Evolutionary conservation across 2,888 invertebrate genomes (phyloP), one percentile per base, ranked within the genome.

Genomic region (Onthophagus sagittarius): DNA sequence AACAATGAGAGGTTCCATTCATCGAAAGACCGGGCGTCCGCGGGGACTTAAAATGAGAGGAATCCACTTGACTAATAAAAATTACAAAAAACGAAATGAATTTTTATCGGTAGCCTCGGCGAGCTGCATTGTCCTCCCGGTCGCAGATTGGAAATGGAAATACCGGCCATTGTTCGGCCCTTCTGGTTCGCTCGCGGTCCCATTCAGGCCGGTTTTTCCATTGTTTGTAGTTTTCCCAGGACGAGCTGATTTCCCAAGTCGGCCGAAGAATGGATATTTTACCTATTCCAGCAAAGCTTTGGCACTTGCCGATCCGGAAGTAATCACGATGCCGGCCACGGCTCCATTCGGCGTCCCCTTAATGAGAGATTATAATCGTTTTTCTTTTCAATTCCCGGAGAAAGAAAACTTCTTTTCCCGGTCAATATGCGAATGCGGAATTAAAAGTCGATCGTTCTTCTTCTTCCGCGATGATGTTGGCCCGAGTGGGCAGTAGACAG

Each of bases 131-230:
- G 67, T 67, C 67, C 67, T 32, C 31, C 9, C 32, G 23, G 31
- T 67, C 67, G 31, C 67, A 67, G 67, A 67, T 67, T 67, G 67
- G 67, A 67, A 67, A 67, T 67, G 67, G 67, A 67, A 67, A 67
- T 67, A 31, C 67, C 39, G 23, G 15, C 32, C 67, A 67, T 67
- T 67, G 67, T 67, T 67, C 67, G 32, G 32, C 6, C 32, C 67
- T 67, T 31, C 39, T 53, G 39, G 39, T 53, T 11, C 39, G 39
- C 39, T 7, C 39, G 39, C 39, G 39, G 39, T 53, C 39, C 67
- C 31, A n/a, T 67, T 67, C 67, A n/a, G n/a, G 23, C 67, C 67
- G 6, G 67, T 67, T 67, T 67, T 67, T 67, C 67, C 67, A 67
- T 67, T 67, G 67, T 67, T 67, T 67, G 67, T 32, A 67, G 31